Evolutionary conservation across 2,888 invertebrate species (phyloP).

Genomic region (Gastracanthus pulcherrimus): DNA sequence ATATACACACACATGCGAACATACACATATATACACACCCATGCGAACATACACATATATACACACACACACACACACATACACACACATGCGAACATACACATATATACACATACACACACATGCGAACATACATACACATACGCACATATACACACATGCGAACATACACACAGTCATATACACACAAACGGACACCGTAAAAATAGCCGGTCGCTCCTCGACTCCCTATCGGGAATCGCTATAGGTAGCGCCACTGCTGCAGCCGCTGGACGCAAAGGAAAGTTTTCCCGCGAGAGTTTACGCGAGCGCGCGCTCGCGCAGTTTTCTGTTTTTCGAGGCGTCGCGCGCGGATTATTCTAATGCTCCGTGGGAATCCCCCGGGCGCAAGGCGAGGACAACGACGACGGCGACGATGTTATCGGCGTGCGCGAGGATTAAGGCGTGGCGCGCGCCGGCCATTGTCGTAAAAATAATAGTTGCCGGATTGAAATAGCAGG

Average conservation of each 20-base stretch:
- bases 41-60: too few species aligned
- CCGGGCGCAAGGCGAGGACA: too few species aligned
- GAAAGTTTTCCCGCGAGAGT: neutral
- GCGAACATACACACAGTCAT: too few species aligned
- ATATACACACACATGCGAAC: too few species aligned
- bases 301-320: neutral
- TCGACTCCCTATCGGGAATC: neutral
- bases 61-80: too few species aligned
- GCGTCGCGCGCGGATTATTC: constrained; percentile 3
- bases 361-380: neutral
- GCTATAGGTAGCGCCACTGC: neutral
- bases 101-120: too few species aligned
- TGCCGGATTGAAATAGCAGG: neutral
- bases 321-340: neutral
- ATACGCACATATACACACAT: too few species aligned
- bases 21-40: too few species aligned
- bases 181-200: too few species aligned
- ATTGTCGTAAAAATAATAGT: constrained; percentile 5
- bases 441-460: neutral
- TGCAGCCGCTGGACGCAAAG: neutral
- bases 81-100: too few species aligned
- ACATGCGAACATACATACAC: too few species aligned
- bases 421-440: neutral
- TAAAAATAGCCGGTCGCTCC: too few species aligned
- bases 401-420: neutral